These are phyloP conservation scores for Pomacea maculata DNA, from an alignment of 1,140 invertebrate species.

Conservation along the genomic window DNA sequence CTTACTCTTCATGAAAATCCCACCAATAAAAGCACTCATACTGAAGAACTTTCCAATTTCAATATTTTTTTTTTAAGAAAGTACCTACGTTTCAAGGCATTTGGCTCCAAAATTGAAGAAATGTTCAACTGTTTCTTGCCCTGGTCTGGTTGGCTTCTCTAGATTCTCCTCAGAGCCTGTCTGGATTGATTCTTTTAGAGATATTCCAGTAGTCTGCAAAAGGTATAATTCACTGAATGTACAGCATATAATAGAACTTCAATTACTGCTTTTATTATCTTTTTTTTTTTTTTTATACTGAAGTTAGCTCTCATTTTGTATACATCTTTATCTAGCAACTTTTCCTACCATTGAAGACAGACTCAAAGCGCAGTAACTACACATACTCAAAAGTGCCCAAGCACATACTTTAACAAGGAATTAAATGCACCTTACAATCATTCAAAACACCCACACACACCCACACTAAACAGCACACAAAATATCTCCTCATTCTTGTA, in stretches of 20 bases:
- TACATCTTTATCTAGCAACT: no score
- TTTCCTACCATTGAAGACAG: no score
- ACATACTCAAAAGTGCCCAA: not conserved
- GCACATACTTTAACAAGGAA: not conserved
- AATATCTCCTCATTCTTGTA: not conserved
- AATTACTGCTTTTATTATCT: no score
- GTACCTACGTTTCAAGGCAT: constrained; percentile 54
- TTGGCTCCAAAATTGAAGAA: constrained; percentile 57
- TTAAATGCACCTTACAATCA: not conserved
- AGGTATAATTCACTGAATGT: no score
- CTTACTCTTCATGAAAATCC: no score
- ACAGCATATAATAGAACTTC: no score
- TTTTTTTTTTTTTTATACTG: no score
- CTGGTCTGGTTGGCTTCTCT: constrained; percentile 18
- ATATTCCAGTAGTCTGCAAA: no score
- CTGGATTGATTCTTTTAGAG: no score
- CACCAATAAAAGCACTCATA: not conserved
- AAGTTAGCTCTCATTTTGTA: no score
- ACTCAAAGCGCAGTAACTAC: not conserved
- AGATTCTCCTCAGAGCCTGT: no score
- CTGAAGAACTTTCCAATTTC: not conserved
- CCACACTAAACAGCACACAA: not conserved
- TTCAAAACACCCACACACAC: not conserved
- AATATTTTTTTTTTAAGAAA: no score
- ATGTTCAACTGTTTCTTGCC: constrained; percentile 47